These are phyloP conservation scores for Panurus biarmicus DNA, from an alignment of 2,113 vertebrate species.

Conservation along the genomic window DNA sequence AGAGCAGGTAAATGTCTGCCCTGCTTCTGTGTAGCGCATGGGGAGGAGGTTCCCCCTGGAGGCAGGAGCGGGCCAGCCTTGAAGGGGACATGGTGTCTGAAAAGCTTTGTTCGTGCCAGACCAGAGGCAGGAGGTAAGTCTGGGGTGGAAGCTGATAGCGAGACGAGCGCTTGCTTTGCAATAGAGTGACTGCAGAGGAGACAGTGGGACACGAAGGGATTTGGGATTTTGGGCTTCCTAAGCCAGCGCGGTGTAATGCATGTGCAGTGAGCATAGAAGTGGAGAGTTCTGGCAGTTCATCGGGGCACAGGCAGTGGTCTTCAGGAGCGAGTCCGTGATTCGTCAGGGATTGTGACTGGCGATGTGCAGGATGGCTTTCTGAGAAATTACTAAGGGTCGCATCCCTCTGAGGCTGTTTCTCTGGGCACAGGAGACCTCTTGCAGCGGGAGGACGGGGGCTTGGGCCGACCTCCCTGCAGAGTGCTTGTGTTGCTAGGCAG, in stretches of 20 bases:
- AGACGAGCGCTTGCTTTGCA: not conserved
- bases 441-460: not conserved
- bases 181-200: not conserved
- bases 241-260: not conserved
- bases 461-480: not conserved
- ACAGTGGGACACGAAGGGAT: not conserved
- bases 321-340: fast-evolving
- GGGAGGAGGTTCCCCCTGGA: not conserved
- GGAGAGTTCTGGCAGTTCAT: not conserved
- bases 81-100: not conserved
- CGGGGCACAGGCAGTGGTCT: not conserved
- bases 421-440: not conserved
- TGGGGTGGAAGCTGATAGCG: not conserved
- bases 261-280: fast-evolving
- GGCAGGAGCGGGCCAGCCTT: not conserved
- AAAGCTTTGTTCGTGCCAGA: not conserved
- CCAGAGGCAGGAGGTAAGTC: not conserved
- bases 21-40: fast-evolving
- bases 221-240: not conserved
- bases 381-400: not conserved
- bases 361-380: not conserved
- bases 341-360: not conserved
- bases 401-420: not conserved
- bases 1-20: not conserved
- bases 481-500: slow-evolving; percentile 15